Evolutionary conservation across 2,113 vertebrate genomes (phyloP).

Genomic region (Lycaon pictus): DNA sequence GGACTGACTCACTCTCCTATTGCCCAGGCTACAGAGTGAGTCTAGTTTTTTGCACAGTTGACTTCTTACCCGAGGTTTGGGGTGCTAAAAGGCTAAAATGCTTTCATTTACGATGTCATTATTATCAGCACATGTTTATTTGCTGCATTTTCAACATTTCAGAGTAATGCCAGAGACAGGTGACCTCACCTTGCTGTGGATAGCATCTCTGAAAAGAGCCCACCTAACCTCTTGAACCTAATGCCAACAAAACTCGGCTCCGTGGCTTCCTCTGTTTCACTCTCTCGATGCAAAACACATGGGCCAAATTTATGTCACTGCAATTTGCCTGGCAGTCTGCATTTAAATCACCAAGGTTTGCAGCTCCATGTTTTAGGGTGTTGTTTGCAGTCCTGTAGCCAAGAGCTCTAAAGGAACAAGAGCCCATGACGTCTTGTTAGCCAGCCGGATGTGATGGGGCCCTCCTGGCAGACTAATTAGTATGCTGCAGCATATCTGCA

Average conservation of each 20-base stretch:
- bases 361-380: constrained; percentile 64
- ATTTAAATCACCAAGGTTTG: constrained; percentile 78
- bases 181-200: neutral
- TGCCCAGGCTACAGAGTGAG: neutral
- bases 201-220: constrained; percentile 24
- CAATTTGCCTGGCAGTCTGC: constrained; percentile 78
- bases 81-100: neutral
- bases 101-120: constrained; percentile 34
- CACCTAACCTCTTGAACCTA: neutral
- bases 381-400: constrained; percentile 68
- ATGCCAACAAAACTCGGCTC: neutral
- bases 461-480: constrained; percentile 80
- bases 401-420: constrained; percentile 78
- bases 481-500: constrained; percentile 73
- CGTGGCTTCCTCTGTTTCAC: constrained; percentile 55
- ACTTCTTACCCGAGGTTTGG: constrained; percentile 23
- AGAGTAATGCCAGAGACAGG: neutral
- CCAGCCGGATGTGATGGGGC: constrained; percentile 66
- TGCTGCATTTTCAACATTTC: constrained; percentile 14
- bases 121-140: neutral
- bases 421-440: constrained; percentile 64
- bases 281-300: constrained; percentile 54
- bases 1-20: neutral
- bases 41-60: neutral
- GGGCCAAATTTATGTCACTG: constrained; percentile 65